Percentiles rank a stretch among this genome's conserved stretches.
These are phyloP conservation scores for Cryptus viduatorius DNA, from an alignment of 2,888 invertebrate genomes.

Conservation along the genomic window DNA sequence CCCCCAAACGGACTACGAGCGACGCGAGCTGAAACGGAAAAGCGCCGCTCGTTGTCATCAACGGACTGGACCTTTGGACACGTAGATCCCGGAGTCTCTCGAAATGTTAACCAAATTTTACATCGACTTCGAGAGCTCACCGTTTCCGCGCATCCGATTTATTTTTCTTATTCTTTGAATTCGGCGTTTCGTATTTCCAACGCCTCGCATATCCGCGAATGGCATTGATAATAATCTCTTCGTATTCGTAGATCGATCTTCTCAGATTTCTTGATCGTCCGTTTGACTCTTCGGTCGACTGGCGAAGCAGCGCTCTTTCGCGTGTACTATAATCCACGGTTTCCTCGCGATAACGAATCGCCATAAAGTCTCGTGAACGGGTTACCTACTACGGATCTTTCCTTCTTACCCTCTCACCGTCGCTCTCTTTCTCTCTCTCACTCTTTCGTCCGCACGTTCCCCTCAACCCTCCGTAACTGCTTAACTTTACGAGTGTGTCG, in stretches of 20 bases:
- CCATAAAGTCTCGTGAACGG: conserved; percentile 64
- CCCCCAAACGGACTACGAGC: conserved; percentile 21
- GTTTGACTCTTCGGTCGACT: conserved; percentile 41
- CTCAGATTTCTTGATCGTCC: conserved; percentile 47
- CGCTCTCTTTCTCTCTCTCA: conserved; percentile 1
- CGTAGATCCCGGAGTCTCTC: not conserved
- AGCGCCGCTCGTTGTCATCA: conserved; percentile 38
- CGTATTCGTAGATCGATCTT: conserved; percentile 41
- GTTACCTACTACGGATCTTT: conserved; percentile 23
- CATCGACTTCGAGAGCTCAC: no score
- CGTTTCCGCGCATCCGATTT: no score
- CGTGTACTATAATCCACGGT: conserved; percentile 35
- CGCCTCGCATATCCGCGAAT: no score
- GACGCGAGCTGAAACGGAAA: conserved; percentile 50
- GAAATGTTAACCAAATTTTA: not conserved
- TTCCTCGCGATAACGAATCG: conserved; percentile 67
- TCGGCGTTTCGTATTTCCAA: no score
- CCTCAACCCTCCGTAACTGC: conserved; percentile 57
- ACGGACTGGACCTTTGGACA: conserved; percentile 1
- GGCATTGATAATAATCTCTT: conserved; percentile 38
- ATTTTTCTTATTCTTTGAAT: no score
- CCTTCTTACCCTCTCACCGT: no score
- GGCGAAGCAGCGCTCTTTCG: conserved; percentile 36
- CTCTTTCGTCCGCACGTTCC: conserved; percentile 36
- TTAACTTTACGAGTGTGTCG: conserved; percentile 66